Percentiles rank a stretch among this genome's conserved stretches.
Conservation (phyloP, 2,113 vertebrate species). For the Rana temporaria region DNA sequence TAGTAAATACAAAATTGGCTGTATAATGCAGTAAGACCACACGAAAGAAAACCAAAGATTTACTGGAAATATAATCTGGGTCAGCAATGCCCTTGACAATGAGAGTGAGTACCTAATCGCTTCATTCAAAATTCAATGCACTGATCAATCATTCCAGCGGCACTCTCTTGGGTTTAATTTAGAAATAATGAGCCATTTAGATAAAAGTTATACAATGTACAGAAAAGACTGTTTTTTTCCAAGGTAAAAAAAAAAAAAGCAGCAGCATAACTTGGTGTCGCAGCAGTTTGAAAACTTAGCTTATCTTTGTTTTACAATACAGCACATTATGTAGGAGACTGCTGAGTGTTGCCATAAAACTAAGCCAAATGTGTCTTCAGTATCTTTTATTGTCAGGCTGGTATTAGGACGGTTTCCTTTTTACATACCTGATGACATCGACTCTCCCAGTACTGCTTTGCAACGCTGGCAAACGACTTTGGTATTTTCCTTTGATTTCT, state of each 20-base stretch:
- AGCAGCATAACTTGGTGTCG: not conserved
- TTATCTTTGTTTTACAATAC: slow-evolving; percentile 11
- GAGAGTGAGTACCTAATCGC: not conserved
- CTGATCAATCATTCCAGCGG: slow-evolving; percentile 10
- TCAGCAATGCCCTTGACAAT: slow-evolving; percentile 50
- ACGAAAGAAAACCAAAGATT: not conserved
- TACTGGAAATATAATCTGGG: slow-evolving; percentile 36
- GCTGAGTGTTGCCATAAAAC: not conserved
- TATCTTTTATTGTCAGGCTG: slow-evolving; percentile 30
- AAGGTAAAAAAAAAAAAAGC: not conserved
- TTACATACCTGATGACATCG: slow-evolving; percentile 81
- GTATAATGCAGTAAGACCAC: not conserved
- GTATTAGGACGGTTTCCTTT: slow-evolving; percentile 42
- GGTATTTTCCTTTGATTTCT: slow-evolving; percentile 82
- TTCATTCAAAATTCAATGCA: not conserved
- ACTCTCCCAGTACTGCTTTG: slow-evolving; percentile 84
- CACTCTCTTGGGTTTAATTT: slow-evolving; percentile 40
- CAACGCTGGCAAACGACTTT: slow-evolving; percentile 86
- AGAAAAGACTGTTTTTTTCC: not conserved
- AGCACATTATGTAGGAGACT: not conserved
- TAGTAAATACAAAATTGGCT: no score
- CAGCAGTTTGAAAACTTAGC: not conserved
- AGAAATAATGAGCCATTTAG: slow-evolving; percentile 43
- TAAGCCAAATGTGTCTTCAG: not conserved
- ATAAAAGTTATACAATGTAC: slow-evolving; percentile 28